Conservation (phyloP, 2,888 invertebrate species). For the Ecdyonurus torrentis region DNA sequence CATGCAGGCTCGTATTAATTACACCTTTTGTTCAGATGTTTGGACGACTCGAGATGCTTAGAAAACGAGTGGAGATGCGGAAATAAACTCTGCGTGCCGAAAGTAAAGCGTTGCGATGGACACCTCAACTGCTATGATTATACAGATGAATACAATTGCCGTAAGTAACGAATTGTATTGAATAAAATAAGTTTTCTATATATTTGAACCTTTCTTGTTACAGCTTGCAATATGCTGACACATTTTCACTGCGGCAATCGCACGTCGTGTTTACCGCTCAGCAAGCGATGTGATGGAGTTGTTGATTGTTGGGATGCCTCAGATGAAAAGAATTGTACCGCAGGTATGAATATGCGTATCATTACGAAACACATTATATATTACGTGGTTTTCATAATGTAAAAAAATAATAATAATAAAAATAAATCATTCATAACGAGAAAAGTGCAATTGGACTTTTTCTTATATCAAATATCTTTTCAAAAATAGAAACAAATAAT, state of each 20-base stretch:
- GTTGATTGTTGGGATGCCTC: slow-evolving; percentile 64
- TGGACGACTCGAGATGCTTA: slow-evolving; percentile 40
- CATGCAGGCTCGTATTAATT: too few relatives aligned
- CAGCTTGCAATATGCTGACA: slow-evolving; percentile 46
- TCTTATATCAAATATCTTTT: too few relatives aligned
- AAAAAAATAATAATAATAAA: background rate
- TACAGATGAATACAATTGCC: slow-evolving; percentile 55
- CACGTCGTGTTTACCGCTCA: slow-evolving; percentile 52
- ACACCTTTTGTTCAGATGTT: too few relatives aligned
- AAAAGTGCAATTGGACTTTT: too few relatives aligned
- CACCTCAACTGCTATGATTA: slow-evolving; percentile 55
- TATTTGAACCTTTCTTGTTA: slow-evolving; percentile 15
- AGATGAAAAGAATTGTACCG: slow-evolving; percentile 54
- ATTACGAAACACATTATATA: background rate
- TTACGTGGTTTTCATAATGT: background rate
- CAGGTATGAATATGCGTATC: slow-evolving; percentile 28
- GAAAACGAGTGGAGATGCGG: slow-evolving; percentile 51
- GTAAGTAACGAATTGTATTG: slow-evolving; percentile 28
- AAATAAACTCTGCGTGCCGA: slow-evolving; percentile 49
- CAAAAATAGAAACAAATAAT: too few relatives aligned
- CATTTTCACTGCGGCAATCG: slow-evolving; percentile 57
- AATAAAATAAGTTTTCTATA: background rate
- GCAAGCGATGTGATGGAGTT: slow-evolving; percentile 49
- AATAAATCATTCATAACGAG: too few relatives aligned
- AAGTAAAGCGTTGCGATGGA: slow-evolving; percentile 49